phyloP scores from a whole-genome alignment of 2,797 vertebrate species.

The Pristis pectinata region DNA sequence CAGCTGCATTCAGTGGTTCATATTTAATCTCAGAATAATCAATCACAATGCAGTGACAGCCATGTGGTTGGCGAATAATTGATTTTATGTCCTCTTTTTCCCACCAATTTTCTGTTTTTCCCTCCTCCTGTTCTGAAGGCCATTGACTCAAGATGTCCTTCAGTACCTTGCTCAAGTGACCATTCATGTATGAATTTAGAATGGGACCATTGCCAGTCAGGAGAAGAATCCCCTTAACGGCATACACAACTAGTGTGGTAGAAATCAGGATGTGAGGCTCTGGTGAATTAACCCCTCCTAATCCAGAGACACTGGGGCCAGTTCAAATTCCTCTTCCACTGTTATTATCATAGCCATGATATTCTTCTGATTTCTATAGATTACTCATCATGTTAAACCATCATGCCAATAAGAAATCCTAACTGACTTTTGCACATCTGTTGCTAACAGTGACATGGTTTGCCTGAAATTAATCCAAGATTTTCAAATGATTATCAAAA shows the following conservation, averaged over 20 bases:
- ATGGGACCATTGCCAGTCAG: not conserved
- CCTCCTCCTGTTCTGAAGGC: not conserved
- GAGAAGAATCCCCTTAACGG: not conserved
- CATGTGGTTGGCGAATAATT: not conserved
- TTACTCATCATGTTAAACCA: not conserved
- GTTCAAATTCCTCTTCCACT: not conserved
- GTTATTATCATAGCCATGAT: not conserved
- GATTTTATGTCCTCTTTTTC: not conserved
- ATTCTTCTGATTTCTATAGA: not conserved
- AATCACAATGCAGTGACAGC: not conserved
- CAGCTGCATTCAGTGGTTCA: not conserved
- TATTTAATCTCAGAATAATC: slow-evolving; percentile 11
- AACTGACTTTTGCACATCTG: not conserved
- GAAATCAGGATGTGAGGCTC: not conserved
- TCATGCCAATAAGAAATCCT: not conserved
- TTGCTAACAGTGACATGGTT: not conserved
- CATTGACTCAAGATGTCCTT: not conserved
- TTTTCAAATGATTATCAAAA: not conserved
- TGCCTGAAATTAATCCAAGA: not conserved
- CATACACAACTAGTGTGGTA: not conserved
- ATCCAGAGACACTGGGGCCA: not conserved
- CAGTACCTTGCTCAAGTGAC: not conserved
- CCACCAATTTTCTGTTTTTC: not conserved
- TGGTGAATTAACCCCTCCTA: not conserved
- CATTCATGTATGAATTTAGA: not conserved